Conservation (phyloP, 2,888 invertebrate genomes). For the Megamerina dolium region DNA sequence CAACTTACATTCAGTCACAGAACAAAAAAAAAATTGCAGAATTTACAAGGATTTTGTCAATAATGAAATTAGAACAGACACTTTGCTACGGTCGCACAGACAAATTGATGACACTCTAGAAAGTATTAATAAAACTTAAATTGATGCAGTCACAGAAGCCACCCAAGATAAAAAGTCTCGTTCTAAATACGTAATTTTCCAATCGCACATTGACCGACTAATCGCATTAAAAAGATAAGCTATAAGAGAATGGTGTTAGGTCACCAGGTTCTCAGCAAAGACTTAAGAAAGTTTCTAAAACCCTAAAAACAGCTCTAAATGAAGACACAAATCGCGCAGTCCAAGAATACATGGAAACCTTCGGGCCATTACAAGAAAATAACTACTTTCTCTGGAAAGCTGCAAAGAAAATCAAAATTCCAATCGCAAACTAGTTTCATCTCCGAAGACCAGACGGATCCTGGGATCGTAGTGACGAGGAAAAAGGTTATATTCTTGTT, state of each 20-base stretch:
- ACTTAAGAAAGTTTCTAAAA: background rate
- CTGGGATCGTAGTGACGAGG: no score
- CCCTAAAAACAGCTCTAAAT: background rate
- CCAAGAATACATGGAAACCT: no score
- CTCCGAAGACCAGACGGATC: no score
- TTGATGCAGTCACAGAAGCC: background rate
- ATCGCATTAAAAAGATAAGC: background rate
- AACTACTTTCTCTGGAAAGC: no score
- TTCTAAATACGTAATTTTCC: no score
- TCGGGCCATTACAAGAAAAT: no score
- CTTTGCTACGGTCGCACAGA: background rate
- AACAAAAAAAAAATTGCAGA: no score
- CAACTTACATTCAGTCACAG: no score
- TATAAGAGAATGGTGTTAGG: background rate
- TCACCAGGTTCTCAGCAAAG: background rate
- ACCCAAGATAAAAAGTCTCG: background rate
- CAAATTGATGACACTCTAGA: background rate
- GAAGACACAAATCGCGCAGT: background rate
- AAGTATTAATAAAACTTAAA: no score
- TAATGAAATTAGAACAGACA: background rate
- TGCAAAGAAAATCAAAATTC: no score
- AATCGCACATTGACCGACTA: background rate
- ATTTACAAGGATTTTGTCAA: background rate
- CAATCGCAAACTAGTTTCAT: no score
- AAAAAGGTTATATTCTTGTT: no score